phyloP scores from a whole-genome alignment of 2,113 vertebrate species.

The Odontesthes bonariensis region DNA sequence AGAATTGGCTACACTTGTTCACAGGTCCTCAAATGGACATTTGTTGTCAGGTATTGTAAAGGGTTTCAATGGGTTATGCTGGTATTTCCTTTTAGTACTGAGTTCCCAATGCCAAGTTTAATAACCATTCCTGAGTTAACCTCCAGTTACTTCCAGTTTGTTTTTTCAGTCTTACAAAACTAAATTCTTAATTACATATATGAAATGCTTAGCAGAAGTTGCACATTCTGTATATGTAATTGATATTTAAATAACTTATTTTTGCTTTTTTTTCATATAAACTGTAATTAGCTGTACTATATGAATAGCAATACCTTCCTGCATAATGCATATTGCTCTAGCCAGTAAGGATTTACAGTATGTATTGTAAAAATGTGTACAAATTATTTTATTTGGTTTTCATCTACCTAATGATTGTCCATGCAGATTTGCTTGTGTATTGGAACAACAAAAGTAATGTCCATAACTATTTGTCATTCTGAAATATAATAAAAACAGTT shows the following conservation, averaged over 20 bases:
- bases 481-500: constrained; percentile 83
- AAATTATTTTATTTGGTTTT: constrained; percentile 94
- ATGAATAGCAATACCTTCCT: constrained; percentile 93
- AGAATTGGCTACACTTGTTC: constrained; percentile 69
- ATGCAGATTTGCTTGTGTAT: constrained; percentile 95
- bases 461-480: constrained; percentile 95
- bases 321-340: constrained; percentile 90
- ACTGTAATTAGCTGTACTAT: constrained; percentile 99
- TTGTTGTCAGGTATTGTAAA: constrained; percentile 73
- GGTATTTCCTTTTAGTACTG: constrained; percentile 67
- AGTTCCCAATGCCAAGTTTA: constrained; percentile 72
- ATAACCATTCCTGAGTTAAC: constrained; percentile 71
- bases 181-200: constrained; percentile 86
- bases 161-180: constrained; percentile 60
- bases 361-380: constrained; percentile 97
- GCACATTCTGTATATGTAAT: constrained; percentile 99
- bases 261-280: constrained; percentile 91
- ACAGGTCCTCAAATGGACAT: constrained; percentile 46
- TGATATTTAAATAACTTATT: constrained; percentile 99
- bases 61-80: constrained; percentile 66
- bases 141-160: constrained; percentile 65
- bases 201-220: constrained; percentile 93
- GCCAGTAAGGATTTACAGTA: constrained; percentile 86
- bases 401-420: constrained; percentile 91
- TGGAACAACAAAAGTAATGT: constrained; percentile 88